These are phyloP conservation scores for Lasiurus cinereus DNA, from an alignment of 2,113 vertebrate genomes.

Conservation along the genomic window DNA sequence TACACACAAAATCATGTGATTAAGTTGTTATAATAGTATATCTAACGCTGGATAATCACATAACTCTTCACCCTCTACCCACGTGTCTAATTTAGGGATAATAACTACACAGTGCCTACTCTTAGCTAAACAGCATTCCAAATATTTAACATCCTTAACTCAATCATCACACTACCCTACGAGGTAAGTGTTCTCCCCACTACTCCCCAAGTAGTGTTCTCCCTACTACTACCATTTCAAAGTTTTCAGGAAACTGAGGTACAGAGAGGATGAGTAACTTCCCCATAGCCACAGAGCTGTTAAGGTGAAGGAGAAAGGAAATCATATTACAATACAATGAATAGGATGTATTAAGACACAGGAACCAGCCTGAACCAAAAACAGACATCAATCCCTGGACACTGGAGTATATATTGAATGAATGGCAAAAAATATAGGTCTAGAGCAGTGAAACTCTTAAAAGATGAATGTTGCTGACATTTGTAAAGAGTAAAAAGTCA, in stretches of 20 bases:
- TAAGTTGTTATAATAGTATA: background rate
- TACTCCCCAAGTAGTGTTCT: too few relatives aligned
- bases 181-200: background rate
- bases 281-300: background rate
- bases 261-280: background rate
- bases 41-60: background rate
- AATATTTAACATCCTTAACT: background rate
- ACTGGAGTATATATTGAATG: constrained; percentile 41
- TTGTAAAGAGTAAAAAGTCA: constrained; percentile 81
- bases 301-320: background rate
- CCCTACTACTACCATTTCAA: background rate
- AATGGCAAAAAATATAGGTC: constrained; percentile 71
- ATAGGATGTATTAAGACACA: constrained; percentile 44
- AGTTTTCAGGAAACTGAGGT: background rate
- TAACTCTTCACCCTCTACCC: background rate
- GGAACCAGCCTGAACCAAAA: constrained; percentile 38
- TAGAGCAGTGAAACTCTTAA: constrained; percentile 64
- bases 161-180: background rate
- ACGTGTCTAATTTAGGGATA: background rate
- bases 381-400: constrained; percentile 45
- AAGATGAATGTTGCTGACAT: constrained; percentile 81
- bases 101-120: background rate
- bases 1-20: background rate
- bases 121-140: background rate
- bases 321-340: constrained; percentile 32